Conservation (phyloP, 2,113 vertebrate species). For the Anarhynchus alexandrinus region DNA sequence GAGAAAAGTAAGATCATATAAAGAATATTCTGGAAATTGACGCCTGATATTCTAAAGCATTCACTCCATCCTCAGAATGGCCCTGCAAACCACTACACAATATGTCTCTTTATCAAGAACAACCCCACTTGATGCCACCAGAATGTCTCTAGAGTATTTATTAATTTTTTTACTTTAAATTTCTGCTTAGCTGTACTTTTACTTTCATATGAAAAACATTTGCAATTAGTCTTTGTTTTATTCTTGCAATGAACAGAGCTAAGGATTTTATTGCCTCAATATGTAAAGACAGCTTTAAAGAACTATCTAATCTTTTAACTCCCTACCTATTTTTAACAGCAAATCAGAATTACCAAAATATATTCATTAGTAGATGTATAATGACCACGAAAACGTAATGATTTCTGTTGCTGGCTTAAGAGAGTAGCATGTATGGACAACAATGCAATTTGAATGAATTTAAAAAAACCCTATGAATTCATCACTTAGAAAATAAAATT, state of each 20-base stretch:
- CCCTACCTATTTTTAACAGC: background rate
- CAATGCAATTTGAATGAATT: background rate
- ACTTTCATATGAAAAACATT: background rate
- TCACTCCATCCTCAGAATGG: background rate
- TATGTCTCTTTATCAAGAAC: background rate
- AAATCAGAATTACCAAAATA: background rate
- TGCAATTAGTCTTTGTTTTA: background rate
- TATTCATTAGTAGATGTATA: background rate
- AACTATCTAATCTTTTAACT: background rate
- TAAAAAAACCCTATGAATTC: background rate
- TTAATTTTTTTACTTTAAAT: background rate
- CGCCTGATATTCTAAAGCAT: background rate
- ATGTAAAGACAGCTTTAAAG: background rate
- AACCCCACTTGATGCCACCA: background rate
- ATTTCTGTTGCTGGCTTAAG: background rate
- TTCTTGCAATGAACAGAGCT: background rate
- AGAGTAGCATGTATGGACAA: background rate
- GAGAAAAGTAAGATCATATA: background rate
- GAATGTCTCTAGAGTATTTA: background rate
- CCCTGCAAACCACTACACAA: background rate
- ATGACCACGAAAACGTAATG: background rate
- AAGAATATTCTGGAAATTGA: background rate
- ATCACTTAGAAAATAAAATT: background rate
- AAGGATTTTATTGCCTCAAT: background rate
- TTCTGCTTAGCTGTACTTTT: background rate